Conservation (phyloP, 1,140 invertebrate genomes). For the Drosophila suzukii region DNA sequence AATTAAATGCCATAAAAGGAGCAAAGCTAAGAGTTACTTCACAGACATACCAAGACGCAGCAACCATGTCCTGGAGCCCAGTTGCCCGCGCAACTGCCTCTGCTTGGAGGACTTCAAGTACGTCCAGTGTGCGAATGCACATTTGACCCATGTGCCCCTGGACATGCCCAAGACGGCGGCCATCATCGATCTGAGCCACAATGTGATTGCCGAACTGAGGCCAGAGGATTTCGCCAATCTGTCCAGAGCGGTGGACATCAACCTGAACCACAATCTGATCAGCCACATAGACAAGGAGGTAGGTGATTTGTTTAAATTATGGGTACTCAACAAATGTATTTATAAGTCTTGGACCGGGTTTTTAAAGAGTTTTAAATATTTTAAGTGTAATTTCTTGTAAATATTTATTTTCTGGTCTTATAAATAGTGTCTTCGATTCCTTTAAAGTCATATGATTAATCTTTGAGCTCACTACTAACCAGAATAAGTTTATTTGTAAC, state of each 20-base stretch:
- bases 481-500: too few relatives aligned
- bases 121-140: constrained; percentile 67
- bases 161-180: constrained; percentile 73
- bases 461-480: too few relatives aligned
- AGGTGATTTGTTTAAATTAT: not conserved
- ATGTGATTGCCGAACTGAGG: constrained; percentile 69
- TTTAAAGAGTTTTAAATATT: too few relatives aligned
- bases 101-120: constrained; percentile 72
- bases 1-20: not conserved
- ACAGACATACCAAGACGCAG: constrained; percentile 72
- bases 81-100: constrained; percentile 70
- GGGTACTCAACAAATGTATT: too few relatives aligned
- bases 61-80: constrained; percentile 76
- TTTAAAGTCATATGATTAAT: too few relatives aligned
- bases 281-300: constrained; percentile 64
- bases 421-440: too few relatives aligned
- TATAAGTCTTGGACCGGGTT: too few relatives aligned
- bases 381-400: too few relatives aligned
- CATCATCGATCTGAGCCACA: constrained; percentile 79
- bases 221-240: constrained; percentile 73
- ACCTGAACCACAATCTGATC: constrained; percentile 71
- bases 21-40: not conserved
- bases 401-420: too few relatives aligned
- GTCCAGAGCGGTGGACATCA: constrained; percentile 73
- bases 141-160: constrained; percentile 69